phyloP scores from a whole-genome alignment of 1,140 invertebrate genomes.

The Drosophila melanogaster region DNA sequence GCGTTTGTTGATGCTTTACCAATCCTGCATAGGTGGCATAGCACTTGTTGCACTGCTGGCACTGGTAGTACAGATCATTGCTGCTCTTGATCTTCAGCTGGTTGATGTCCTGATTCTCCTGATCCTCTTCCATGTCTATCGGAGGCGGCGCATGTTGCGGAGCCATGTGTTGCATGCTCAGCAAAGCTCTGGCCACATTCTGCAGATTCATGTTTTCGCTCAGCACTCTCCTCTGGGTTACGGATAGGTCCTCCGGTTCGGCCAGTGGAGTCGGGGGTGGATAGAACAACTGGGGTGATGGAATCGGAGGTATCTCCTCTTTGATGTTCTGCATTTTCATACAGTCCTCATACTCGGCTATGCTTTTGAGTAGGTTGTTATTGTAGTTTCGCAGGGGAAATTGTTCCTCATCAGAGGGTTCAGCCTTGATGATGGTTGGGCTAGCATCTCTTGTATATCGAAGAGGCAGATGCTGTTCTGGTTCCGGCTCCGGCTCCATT shows the following conservation, averaged over 20 bases:
- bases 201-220: constrained; percentile 76
- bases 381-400: constrained; percentile 75
- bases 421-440: constrained; percentile 31
- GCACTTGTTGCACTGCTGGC: constrained; percentile 92
- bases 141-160: constrained; percentile 29
- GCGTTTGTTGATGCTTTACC: constrained; percentile 97
- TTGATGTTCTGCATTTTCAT: constrained; percentile 47
- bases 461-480: constrained; percentile 13
- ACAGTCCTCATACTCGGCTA: constrained; percentile 80
- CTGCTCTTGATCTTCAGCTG: constrained; percentile 73
- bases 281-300: constrained; percentile 16
- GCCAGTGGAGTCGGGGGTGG: constrained; percentile 10
- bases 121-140: constrained; percentile 49
- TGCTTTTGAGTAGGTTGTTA: constrained; percentile 78
- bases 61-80: constrained; percentile 83
- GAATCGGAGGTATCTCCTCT: constrained; percentile 7
- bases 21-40: constrained; percentile 98
- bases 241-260: constrained; percentile 71
- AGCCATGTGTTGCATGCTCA: constrained; percentile 72
- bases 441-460: constrained; percentile 26
- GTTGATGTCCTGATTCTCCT: constrained; percentile 50
- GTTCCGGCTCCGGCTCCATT: constrained; percentile 40
- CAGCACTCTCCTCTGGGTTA: constrained; percentile 53
- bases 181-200: constrained; percentile 74
- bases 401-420: constrained; percentile 22